These are phyloP conservation scores for Diaphora mendica DNA, from an alignment of 2,888 invertebrate genomes.

Conservation along the genomic window DNA sequence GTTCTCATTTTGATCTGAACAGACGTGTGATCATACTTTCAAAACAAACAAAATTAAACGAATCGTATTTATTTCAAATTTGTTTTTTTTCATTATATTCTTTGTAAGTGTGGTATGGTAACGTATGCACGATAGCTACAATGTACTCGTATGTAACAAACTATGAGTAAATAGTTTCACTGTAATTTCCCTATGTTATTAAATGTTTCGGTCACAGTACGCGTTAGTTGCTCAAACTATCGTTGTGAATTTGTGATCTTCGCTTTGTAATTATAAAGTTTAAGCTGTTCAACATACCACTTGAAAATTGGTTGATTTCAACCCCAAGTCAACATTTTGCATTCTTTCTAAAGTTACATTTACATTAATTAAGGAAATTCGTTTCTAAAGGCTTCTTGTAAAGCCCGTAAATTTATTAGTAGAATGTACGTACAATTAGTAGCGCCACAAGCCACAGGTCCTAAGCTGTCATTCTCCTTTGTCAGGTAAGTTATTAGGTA, in stretches of 20 bases:
- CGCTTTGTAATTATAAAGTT: conserved; percentile 47
- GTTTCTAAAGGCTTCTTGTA: conserved; percentile 33
- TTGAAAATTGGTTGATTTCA: conserved; percentile 10
- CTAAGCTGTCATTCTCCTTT: conserved; percentile 47
- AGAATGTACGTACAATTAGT: conserved; percentile 48
- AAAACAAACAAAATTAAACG: background rate
- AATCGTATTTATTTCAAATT: background rate
- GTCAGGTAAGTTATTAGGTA: conserved; percentile 52
- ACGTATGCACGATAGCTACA: background rate
- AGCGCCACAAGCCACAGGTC: conserved; percentile 36
- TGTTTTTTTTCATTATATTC: background rate
- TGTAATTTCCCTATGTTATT: conserved; percentile 19
- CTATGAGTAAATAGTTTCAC: background rate
- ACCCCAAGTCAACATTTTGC: conserved; percentile 1
- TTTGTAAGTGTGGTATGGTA: background rate
- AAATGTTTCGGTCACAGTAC: conserved; percentile 23
- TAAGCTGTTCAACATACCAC: conserved; percentile 28
- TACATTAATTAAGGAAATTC: conserved; percentile 6
- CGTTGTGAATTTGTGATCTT: conserved; percentile 43
- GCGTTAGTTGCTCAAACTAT: conserved; percentile 22
- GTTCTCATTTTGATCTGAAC: background rate
- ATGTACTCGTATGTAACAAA: background rate
- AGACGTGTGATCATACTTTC: background rate
- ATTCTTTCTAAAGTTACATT: conserved; percentile 11
- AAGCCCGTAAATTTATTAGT: conserved; percentile 39